These are phyloP conservation scores for Lepidocyrtoides sp. DNA, from an alignment of 2,888 invertebrate species.

Conservation along the genomic window DNA sequence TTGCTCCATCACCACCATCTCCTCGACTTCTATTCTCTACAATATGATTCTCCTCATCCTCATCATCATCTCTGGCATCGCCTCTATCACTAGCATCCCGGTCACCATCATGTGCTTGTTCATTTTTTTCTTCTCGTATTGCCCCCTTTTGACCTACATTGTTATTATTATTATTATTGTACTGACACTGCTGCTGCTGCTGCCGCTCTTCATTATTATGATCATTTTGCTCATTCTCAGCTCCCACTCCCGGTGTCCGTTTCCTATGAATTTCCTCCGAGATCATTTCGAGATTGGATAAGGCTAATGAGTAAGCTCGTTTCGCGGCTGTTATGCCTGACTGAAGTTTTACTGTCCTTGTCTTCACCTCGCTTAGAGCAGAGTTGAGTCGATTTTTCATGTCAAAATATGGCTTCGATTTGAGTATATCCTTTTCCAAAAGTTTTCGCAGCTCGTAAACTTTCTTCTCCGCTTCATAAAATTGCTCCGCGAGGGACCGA, in stretches of 20 bases:
- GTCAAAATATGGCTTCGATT: constrained; percentile 96
- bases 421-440: constrained; percentile 93
- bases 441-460: constrained; percentile 94
- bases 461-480: constrained; percentile 93
- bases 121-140: background rate
- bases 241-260: constrained; percentile 88
- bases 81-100: background rate
- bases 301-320: constrained; percentile 92
- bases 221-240: constrained; percentile 87
- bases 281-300: constrained; percentile 95
- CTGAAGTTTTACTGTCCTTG: constrained; percentile 93
- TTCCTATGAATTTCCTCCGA: constrained; percentile 96
- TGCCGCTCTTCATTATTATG: constrained; percentile 90
- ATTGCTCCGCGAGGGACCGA: constrained; percentile 91
- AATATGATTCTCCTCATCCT: background rate
- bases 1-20: constrained; percentile 27
- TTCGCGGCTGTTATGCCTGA: constrained; percentile 93
- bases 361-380: constrained; percentile 94
- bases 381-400: constrained; percentile 95
- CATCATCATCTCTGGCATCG: background rate
- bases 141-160: constrained; percentile 31
- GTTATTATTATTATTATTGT: constrained; percentile 23
- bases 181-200: constrained; percentile 90
- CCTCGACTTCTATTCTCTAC: background rate
- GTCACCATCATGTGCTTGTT: background rate